Evolutionary conservation across 1,140 invertebrate genomes (phyloP).

Genomic region (Holotrichia oblita): DNA sequence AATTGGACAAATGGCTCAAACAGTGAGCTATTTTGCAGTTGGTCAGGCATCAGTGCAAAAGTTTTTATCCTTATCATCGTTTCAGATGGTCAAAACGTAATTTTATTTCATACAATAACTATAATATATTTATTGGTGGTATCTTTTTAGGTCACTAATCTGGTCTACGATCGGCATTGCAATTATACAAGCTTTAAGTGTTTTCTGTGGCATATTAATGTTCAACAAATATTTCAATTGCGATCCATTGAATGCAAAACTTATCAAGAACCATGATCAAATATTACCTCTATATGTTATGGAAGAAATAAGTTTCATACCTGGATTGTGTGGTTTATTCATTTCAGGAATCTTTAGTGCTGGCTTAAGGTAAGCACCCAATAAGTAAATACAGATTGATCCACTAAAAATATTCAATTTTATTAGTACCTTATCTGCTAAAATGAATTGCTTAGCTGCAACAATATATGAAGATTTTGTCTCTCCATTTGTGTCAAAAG

Average conservation of each 20-base stretch:
- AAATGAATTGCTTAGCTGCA: conserved; percentile 72
- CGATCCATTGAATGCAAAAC: conserved; percentile 65
- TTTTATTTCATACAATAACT: background rate
- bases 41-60: conserved; percentile 69
- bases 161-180: conserved; percentile 27
- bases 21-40: conserved; percentile 66
- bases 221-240: conserved; percentile 75
- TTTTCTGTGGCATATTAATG: conserved; percentile 73
- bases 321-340: conserved; percentile 70
- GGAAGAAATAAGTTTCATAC: conserved; percentile 64
- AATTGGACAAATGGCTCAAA: conserved; percentile 66
- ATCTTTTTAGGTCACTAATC: conserved; percentile 21
- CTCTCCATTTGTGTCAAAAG: conserved; percentile 58
- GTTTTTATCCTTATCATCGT: conserved; percentile 62
- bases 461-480: conserved; percentile 75
- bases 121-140: background rate
- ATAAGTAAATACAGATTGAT: background rate
- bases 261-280: conserved; percentile 62
- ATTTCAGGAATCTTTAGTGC: conserved; percentile 73
- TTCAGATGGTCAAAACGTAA: conserved; percentile 11
- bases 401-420: background rate
- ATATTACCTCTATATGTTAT: conserved; percentile 70
- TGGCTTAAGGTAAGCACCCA: conserved; percentile 65
- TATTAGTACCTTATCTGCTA: conserved; percentile 71
- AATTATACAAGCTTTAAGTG: conserved; percentile 48